Evolutionary conservation across 2,113 vertebrate species (phyloP).

Genomic region (Callorhinus ursinus): DNA sequence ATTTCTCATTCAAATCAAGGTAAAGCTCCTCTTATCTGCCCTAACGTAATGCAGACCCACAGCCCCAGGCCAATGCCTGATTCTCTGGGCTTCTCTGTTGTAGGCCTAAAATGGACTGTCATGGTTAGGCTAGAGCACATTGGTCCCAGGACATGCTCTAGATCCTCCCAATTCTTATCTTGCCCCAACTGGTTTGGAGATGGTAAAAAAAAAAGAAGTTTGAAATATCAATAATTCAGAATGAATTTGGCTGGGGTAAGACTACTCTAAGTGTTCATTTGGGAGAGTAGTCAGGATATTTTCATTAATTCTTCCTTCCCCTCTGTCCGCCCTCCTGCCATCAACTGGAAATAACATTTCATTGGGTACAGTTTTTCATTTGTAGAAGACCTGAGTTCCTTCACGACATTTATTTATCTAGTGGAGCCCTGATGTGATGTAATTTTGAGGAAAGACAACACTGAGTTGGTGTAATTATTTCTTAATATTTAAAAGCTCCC

Average conservation of each 20-base stretch:
- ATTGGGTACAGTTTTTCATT: conserved; percentile 69
- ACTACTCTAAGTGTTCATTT: conserved; percentile 36
- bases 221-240: conserved; percentile 41
- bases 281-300: conserved; percentile 57
- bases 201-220: neutral
- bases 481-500: conserved; percentile 81
- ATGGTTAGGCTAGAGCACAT: neutral
- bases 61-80: neutral
- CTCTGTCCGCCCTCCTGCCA: conserved; percentile 50
- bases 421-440: conserved; percentile 70
- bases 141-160: neutral
- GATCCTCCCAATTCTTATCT: neutral
- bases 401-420: conserved; percentile 69
- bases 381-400: conserved; percentile 64
- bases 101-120: neutral
- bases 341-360: conserved; percentile 63
- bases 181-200: neutral
- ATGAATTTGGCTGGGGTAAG: conserved; percentile 42
- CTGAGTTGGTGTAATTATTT: conserved; percentile 76
- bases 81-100: neutral
- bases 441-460: conserved; percentile 71
- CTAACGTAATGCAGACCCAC: neutral
- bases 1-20: neutral
- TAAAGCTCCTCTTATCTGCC: neutral
- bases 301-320: conserved; percentile 66